Evolutionary conservation across 2,797 vertebrate genomes (phyloP), one percentile per base, ranked within the genome.

Genomic region (Clarias fuscus): DNA sequence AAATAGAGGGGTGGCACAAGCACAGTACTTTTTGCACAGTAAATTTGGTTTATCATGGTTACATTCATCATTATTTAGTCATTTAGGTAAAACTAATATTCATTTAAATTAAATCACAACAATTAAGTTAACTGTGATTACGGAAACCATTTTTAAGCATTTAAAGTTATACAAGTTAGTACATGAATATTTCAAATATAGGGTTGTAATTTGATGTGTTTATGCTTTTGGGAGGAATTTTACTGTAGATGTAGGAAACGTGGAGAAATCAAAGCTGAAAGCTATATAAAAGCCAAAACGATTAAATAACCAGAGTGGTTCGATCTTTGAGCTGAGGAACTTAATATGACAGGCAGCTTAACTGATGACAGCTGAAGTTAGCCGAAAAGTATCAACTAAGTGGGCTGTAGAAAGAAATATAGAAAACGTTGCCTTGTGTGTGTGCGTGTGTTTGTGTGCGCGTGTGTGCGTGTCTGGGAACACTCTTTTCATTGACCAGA

Each of bases 221-320:
- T 15, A 80, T 18, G 64, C n/a, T 68, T 56, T 82, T 58, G 18
- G 71, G 59, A 37, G 76, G 59, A 43, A 22, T 30, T 76, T 67
- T 33, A 37, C 37, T 37, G 37, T 37, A 18, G 22, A 30, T 73
- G 53, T n/a, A 61, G 30, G 30, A 61, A 70, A 70, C 2, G 14
- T 17, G 13, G 11, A n/a, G 40, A 30, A 75, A 84, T 64, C 6
- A 11, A 73, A 83, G 62, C 62, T 75, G 72, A 83, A 82, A 14
- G 37, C 27, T 81, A 53, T 81, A 53, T 81, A 64, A 81, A 71
- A 27, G 43, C 20, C 53, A 73, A 75, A 53, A 20, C 48, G 10
- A 75, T 82, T 65, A 76, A 75, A 86, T 67, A 75, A 56, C 76
- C 33, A 70, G 33, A n/a, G 77, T 48, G 78, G 67, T 22, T 72